phyloP scores from a whole-genome alignment of 1,140 invertebrate species.

The Euwallacea similis region DNA sequence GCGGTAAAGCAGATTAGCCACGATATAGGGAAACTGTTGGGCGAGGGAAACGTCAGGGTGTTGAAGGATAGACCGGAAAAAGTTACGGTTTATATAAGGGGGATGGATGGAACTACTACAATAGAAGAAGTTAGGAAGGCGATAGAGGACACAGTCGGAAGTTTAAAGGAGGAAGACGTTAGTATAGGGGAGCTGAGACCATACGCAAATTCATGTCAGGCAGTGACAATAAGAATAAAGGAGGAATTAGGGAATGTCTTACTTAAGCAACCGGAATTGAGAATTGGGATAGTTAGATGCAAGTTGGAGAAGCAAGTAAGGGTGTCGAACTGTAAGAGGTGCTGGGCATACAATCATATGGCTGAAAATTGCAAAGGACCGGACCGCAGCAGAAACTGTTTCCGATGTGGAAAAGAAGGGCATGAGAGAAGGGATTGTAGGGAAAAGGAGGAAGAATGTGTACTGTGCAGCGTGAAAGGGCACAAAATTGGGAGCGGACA shows the following conservation, averaged over 20 bases:
- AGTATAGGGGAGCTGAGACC: conserved; percentile 6
- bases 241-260: neutral
- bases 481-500: conserved; percentile 10
- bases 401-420: conserved; percentile 22
- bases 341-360: conserved; percentile 18
- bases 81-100: conserved; percentile 7
- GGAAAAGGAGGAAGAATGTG: neutral
- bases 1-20: neutral
- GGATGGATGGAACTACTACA: conserved; percentile 15
- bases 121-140: conserved; percentile 26
- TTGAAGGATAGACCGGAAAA: neutral
- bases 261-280: neutral
- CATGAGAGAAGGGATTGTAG: conserved; percentile 13
- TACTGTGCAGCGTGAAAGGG: conserved; percentile 7
- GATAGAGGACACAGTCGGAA: no score
- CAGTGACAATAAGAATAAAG: neutral
- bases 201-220: neutral
- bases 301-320: neutral
- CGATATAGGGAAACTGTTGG: neutral
- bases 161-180: neutral
- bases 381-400: conserved; percentile 12
- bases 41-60: neutral
- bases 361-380: neutral
- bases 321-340: conserved; percentile 1
- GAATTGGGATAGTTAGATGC: conserved; percentile 9